phyloP scores from a whole-genome alignment of 2,888 invertebrate genomes.

The Punctoribates punctum region DNA sequence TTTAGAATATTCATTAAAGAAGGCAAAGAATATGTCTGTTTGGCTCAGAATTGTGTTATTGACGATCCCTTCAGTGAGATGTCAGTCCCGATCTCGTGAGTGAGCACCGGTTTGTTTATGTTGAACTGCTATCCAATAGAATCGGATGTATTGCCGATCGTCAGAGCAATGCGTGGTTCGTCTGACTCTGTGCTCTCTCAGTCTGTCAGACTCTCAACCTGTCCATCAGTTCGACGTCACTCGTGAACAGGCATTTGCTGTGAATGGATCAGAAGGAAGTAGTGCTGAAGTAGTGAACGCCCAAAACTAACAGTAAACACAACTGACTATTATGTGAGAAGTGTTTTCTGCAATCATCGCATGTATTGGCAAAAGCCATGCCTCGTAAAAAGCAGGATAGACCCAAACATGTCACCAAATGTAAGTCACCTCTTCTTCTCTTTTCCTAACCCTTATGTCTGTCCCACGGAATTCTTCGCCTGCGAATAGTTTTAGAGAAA shows the following conservation, averaged over 20 bases:
- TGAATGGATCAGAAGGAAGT: slow-evolving; percentile 38
- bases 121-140: background rate
- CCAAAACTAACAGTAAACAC: slow-evolving; percentile 34
- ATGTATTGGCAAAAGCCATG: slow-evolving; percentile 36
- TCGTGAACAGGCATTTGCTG: slow-evolving; percentile 29
- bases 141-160: slow-evolving; percentile 21
- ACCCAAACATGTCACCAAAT: slow-evolving; percentile 39
- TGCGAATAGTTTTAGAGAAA: background rate
- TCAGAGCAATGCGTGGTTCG: slow-evolving; percentile 36
- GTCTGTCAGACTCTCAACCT: slow-evolving; percentile 22
- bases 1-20: background rate
- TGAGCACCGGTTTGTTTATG: slow-evolving; percentile 4
- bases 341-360: slow-evolving; percentile 18
- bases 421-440: slow-evolving; percentile 26
- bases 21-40: background rate
- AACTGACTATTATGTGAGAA: slow-evolving; percentile 17
- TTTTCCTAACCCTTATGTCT: background rate
- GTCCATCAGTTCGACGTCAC: slow-evolving; percentile 35
- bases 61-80: background rate
- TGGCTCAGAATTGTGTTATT: background rate
- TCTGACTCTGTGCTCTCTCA: background rate
- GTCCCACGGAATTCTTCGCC: background rate
- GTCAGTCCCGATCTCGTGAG: background rate
- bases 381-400: slow-evolving; percentile 41
- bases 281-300: slow-evolving; percentile 20